Evolutionary conservation across 1,140 invertebrate species (phyloP).

Genomic region (Gerris buenoi): DNA sequence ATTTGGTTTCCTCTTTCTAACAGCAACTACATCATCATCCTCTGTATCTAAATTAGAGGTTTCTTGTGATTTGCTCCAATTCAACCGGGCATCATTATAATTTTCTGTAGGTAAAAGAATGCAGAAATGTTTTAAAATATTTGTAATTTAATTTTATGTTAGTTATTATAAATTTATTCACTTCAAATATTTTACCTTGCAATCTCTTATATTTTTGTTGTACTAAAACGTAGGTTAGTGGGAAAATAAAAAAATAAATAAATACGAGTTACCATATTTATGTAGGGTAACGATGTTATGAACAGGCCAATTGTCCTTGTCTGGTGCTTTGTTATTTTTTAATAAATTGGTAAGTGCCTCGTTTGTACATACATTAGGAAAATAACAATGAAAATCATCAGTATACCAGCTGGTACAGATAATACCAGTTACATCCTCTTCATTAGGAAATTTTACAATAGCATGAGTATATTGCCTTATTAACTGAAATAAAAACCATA

Average conservation of each 20-base stretch:
- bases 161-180: background rate
- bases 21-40: constrained; percentile 12
- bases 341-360: background rate
- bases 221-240: background rate
- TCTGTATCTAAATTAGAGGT: background rate
- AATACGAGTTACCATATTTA: background rate
- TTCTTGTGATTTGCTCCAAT: background rate
- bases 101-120: background rate
- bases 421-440: background rate
- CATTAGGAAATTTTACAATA: background rate
- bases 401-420: background rate
- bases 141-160: background rate
- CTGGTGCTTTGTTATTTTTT: background rate
- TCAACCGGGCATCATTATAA: background rate
- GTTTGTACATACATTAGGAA: background rate
- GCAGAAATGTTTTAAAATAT: background rate
- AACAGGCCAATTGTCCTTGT: background rate
- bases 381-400: background rate
- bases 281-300: background rate
- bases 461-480: background rate
- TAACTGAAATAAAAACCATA: background rate
- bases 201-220: background rate
- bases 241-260: background rate
- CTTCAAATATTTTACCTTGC: background rate
- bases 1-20: background rate